A percentile compares a stretch with the other conserved stretches of the same genome.
phyloP scores from a whole-genome alignment of 1,140 invertebrate species.

The Tetranychus cinnabarinus region DNA sequence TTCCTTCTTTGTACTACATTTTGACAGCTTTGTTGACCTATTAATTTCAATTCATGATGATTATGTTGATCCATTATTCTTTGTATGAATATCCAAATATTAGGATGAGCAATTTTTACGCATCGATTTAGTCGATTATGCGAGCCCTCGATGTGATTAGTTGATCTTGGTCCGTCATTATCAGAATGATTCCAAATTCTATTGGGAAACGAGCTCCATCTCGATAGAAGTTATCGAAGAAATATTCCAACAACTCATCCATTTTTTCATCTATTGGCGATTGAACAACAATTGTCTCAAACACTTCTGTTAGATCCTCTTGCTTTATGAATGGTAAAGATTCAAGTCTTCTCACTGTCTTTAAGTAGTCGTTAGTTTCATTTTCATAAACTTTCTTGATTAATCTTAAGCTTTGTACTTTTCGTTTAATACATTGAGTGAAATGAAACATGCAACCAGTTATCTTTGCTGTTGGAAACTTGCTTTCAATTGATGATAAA shows the following conservation, averaged over 20 bases:
- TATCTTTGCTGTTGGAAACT: not conserved
- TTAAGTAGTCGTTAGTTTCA: not conserved
- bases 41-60: too few species aligned
- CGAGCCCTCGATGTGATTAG: not conserved
- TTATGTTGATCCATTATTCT: not conserved
- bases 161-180: not conserved
- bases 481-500: not conserved
- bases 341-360: not conserved
- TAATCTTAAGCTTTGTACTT: not conserved
- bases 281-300: not conserved
- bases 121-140: not conserved
- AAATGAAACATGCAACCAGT: not conserved
- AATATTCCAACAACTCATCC: not conserved
- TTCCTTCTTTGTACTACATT: too few species aligned
- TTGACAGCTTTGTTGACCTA: too few species aligned
- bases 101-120: not conserved
- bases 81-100: not conserved
- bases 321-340: not conserved
- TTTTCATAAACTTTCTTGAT: not conserved
- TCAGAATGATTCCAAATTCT: not conserved
- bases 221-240: not conserved
- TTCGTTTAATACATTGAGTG: not conserved
- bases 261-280: not conserved
- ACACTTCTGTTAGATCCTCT: not conserved
- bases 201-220: not conserved